Evolutionary conservation across 1,140 invertebrate genomes (phyloP), one percentile per base, ranked within the genome.

Genomic region (Heliconius melpomene): DNA sequence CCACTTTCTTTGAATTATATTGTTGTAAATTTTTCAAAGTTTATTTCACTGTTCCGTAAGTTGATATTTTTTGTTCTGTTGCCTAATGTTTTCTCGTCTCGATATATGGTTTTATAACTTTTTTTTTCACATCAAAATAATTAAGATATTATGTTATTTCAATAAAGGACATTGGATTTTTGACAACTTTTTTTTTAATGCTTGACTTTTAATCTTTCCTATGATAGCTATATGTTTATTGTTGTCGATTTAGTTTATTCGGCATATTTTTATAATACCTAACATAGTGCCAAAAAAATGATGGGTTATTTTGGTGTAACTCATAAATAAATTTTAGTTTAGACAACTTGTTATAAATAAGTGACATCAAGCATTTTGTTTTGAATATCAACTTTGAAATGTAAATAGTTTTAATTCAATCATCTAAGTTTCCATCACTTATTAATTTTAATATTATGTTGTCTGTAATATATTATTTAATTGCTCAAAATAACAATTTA

Each of bases 11-110:
- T 72, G 79, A 81, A 81, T 80, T 81, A 75, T 82, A 78, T 83
- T 87, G 86, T 89, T 90, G 85, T 85, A 81, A 77, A 83, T 79
- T 66, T 20, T 89, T 86, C 81, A 89, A 83, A 88, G 86, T 90
- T 87, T 89, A 89, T 88, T 86, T 85, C 84, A 82, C 84, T 87
- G 85, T 78, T 77, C 26, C 3, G 60, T 20, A 7, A 20, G 50
- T 20, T 52, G 18, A 20, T 52, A 20, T 20, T 20, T 52, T 52
- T 18, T 52, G 32, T 52, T 20, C 18, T 52, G 50, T 52, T 52
- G 18, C 50, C 50, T 52, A 52, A 52, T 52, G 50, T 52, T 20
- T 66, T 66, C 26, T 23, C 26, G 26, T 29, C 57, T 26, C n/a
- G 57, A 66, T 16, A 66, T 26, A 29, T 26, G 23, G 60, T 26